Evolutionary conservation across 2,888 invertebrate genomes (phyloP).

Genomic region (Drosophila quinaria): DNA sequence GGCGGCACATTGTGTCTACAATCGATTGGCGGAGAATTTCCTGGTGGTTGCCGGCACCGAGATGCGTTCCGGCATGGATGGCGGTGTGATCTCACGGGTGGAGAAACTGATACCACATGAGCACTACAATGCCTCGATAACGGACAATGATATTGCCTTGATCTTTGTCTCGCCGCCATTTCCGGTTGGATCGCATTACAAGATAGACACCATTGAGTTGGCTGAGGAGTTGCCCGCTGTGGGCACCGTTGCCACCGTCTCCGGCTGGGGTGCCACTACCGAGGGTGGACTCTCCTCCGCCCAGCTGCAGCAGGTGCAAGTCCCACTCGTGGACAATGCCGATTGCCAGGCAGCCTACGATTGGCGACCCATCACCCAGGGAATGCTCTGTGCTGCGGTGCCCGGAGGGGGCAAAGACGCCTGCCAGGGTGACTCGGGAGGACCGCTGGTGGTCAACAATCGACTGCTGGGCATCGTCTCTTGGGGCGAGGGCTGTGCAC

Average conservation of each 20-base stretch:
- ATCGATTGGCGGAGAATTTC: constrained; percentile 44
- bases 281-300: constrained; percentile 59
- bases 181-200: constrained; percentile 45
- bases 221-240: constrained; percentile 42
- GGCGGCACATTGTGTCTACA: constrained; percentile 81
- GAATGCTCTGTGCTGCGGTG: constrained; percentile 75
- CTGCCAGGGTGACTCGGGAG: constrained; percentile 75
- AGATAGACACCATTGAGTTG: constrained; percentile 61
- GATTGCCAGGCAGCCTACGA: constrained; percentile 60
- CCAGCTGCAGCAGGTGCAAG: constrained; percentile 63
- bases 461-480: constrained; percentile 72
- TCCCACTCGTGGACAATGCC: constrained; percentile 59
- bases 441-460: constrained; percentile 62
- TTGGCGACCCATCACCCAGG: constrained; percentile 66
- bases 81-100: constrained; percentile 87
- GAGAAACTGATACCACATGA: constrained; percentile 86
- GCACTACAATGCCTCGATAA: constrained; percentile 81
- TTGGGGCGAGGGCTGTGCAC: constrained; percentile 78
- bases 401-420: constrained; percentile 71
- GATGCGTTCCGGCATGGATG: constrained; percentile 84
- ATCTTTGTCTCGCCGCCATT: constrained; percentile 65
- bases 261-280: constrained; percentile 77
- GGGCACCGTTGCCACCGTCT: constrained; percentile 62
- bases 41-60: constrained; percentile 85
- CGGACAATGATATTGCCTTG: constrained; percentile 87